These are phyloP conservation scores for Anticlea derivata DNA, from an alignment of 2,888 invertebrate species.

Conservation along the genomic window DNA sequence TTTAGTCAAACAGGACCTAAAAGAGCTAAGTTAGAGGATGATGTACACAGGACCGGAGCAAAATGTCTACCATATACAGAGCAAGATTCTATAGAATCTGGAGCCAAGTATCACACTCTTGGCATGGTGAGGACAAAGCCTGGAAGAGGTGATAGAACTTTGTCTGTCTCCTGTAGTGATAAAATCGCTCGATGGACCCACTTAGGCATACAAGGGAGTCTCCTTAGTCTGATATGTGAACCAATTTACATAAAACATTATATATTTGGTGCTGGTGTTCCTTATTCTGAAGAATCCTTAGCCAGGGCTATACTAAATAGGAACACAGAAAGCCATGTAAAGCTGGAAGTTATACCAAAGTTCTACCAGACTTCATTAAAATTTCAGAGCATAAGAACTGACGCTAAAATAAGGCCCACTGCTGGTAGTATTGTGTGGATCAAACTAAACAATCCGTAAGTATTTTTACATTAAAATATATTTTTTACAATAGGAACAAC, in stretches of 20 bases:
- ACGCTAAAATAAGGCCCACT: slow-evolving; percentile 51
- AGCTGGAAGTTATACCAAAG: slow-evolving; percentile 42
- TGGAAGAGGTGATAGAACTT: slow-evolving; percentile 93
- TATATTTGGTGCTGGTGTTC: slow-evolving; percentile 87
- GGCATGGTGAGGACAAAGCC: slow-evolving; percentile 94
- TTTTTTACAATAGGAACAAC: no score
- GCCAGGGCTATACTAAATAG: slow-evolving; percentile 79
- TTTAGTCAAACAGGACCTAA: slow-evolving; percentile 45
- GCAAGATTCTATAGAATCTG: slow-evolving; percentile 84
- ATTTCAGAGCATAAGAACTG: slow-evolving; percentile 51
- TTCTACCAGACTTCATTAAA: slow-evolving; percentile 53
- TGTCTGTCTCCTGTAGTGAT: slow-evolving; percentile 97
- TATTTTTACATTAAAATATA: slow-evolving; percentile 17
- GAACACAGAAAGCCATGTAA: slow-evolving; percentile 30
- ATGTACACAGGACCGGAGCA: slow-evolving; percentile 93
- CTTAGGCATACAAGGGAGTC: slow-evolving; percentile 92
- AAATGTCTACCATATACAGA: slow-evolving; percentile 86
- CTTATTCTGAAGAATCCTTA: slow-evolving; percentile 85
- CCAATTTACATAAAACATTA: slow-evolving; percentile 89
- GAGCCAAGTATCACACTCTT: slow-evolving; percentile 86
- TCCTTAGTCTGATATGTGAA: slow-evolving; percentile 86
- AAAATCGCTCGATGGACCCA: slow-evolving; percentile 96
- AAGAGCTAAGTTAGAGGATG: slow-evolving; percentile 45
- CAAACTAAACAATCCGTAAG: slow-evolving; percentile 55
- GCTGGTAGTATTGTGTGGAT: slow-evolving; percentile 68